These are phyloP conservation scores for human DNA, from an alignment of 2,113 vertebrate genomes.

Conservation along the genomic window GRCh38 chr14:65650501-65651000, in stretches of 20 bases:
- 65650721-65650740: background rate
- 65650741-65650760: background rate
- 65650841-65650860: background rate
- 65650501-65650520: too few species aligned
- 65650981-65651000: background rate
- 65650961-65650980: background rate
- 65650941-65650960: background rate
- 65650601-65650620: too few species aligned
- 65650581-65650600: too few species aligned
- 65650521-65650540: too few species aligned
- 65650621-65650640: too few species aligned
- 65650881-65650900: background rate
- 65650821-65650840: background rate
- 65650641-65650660: too few species aligned
- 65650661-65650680: too few species aligned
- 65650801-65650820: background rate
- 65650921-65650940: background rate
- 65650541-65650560: too few species aligned
- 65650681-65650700: background rate
- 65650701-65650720: background rate
- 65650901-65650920: background rate
- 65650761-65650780: background rate
- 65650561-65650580: too few species aligned
- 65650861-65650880: background rate
- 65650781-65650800: background rate